Evolutionary conservation across 2,797 vertebrate genomes (phyloP), one percentile per base, ranked within the genome.

Genomic region (Cetoscarus ocellatus): DNA sequence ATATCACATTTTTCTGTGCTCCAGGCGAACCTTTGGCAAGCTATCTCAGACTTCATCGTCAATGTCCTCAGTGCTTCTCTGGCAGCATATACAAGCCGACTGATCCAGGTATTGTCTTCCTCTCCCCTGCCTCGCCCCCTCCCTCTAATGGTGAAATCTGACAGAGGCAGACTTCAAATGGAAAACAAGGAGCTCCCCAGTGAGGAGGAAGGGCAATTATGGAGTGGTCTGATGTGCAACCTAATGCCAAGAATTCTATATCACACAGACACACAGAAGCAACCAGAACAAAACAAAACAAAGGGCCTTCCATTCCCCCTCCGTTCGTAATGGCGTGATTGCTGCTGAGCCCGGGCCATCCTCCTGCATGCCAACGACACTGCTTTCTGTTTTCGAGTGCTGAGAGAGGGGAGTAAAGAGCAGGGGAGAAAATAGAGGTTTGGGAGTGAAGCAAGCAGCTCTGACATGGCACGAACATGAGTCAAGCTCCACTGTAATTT

Each of bases 181-280:
- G 79, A 88, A 88, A 86, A 85, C 83, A 85, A 79, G 80, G 66
- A 73, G 75, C 83, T 93, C 88, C 88, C 88, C 65, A 59, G 77
- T 60, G 87, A 70, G 52, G 80, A 65, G 75, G 27, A 70, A 88
- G 84, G n/a, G 82, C 83, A 90, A 91, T 92, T 89, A 89, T 80
- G 70, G 78, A 79, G 76, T 61, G 67, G 82, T 67, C 84, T 79
- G 82, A 84, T 86, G 86, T 87, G 83, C 80, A 73, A 79, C 71
- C 80, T 77, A 73, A 91, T 80, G 84, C 84, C 77, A 84, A 76
- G 79, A 79, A 87, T 86, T 80, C 73, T 72, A 82, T 77, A 75
- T 73, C 62, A 66, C 61, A 73, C 27, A n/a, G 2, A 54, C 10
- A 38, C 73, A 66, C 53, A 70, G 44, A 60, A 7, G 39, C 40